Evolutionary conservation across 2,797 vertebrate species (phyloP).

Genomic region (Onychomys arenicola): DNA sequence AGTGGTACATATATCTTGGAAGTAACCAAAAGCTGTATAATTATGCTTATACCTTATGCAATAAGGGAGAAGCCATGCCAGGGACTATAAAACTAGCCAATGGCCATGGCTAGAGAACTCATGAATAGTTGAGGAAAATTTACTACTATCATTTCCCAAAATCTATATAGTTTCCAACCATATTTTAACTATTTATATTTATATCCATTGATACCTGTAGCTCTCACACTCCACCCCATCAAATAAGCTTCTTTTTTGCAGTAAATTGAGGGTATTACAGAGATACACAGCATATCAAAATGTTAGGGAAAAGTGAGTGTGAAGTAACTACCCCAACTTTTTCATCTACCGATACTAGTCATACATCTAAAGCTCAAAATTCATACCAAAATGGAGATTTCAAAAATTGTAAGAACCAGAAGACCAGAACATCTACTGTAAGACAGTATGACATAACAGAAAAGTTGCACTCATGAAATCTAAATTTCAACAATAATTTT

Average conservation of each 20-base stretch:
- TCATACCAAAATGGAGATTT: neutral
- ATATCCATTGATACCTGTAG: neutral
- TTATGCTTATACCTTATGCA: neutral
- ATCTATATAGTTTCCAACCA: neutral
- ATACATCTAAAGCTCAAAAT: neutral
- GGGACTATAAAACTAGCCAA: neutral
- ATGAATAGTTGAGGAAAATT: neutral
- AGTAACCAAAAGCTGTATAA: neutral
- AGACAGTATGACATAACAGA: neutral
- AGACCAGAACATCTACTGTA: neutral
- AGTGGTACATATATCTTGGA: neutral
- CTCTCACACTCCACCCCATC: neutral
- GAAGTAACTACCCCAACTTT: neutral
- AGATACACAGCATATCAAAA: neutral
- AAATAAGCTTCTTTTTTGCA: neutral
- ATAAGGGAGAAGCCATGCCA: neutral
- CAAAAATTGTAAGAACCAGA: neutral
- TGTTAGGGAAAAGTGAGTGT: neutral
- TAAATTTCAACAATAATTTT: neutral
- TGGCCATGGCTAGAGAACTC: too few species aligned
- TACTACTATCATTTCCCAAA: neutral
- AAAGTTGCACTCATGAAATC: neutral
- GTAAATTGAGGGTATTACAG: neutral
- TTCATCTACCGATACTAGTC: neutral
- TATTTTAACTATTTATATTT: neutral